Conservation (phyloP, 2,888 invertebrate genomes). For the Shargacucullia verbasci region DNA sequence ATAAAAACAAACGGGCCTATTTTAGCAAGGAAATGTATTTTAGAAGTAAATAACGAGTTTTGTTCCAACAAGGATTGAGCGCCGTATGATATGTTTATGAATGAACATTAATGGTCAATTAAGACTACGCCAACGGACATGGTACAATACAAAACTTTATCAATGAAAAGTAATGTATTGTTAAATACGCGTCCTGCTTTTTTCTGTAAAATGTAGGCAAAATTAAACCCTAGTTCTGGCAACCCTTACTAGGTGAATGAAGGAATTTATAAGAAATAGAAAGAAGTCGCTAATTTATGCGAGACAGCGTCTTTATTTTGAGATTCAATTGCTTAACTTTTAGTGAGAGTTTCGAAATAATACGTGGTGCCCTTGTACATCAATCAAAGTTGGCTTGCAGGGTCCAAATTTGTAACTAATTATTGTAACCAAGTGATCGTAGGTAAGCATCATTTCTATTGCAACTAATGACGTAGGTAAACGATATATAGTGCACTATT, state of each 20-base stretch:
- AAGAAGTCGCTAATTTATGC: slow-evolving; percentile 85
- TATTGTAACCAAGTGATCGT: slow-evolving; percentile 67
- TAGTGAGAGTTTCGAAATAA: slow-evolving; percentile 77
- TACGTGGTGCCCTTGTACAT: slow-evolving; percentile 74
- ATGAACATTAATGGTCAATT: too few species aligned
- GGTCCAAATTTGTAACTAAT: slow-evolving; percentile 62
- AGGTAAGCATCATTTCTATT: slow-evolving; percentile 83
- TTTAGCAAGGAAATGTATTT: too few species aligned
- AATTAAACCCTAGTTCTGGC: slow-evolving; percentile 24
- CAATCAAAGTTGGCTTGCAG: slow-evolving; percentile 62
- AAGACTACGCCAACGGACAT: too few species aligned
- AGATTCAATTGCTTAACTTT: slow-evolving; percentile 81
- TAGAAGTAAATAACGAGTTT: too few species aligned
- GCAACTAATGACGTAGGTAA: slow-evolving; percentile 83
- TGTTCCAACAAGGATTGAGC: too few species aligned
- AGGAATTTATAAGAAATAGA: slow-evolving; percentile 81
- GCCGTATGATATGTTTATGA: too few species aligned
- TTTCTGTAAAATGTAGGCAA: slow-evolving; percentile 5
- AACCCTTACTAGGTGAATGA: slow-evolving; percentile 76
- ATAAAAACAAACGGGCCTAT: too few species aligned
- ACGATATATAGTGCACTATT: slow-evolving; percentile 70
- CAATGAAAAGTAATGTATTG: too few species aligned
- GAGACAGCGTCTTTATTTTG: slow-evolving; percentile 87
- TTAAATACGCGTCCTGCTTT: not conserved
- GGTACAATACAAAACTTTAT: too few species aligned